Evolutionary conservation across 2,888 invertebrate genomes (phyloP), one percentile per base, ranked within the genome.

Genomic region (Netelia melanura): DNA sequence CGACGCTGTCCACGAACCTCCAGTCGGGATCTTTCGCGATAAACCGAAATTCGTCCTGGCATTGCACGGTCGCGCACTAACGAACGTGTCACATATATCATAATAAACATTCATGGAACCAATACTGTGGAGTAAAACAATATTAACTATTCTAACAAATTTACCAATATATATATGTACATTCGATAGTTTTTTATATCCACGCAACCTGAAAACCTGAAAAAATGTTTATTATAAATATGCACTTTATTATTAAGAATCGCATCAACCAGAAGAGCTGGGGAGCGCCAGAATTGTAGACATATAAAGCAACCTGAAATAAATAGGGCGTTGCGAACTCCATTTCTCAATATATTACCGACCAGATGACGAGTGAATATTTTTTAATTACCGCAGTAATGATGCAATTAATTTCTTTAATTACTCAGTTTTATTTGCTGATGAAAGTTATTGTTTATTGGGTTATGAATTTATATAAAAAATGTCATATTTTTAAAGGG

Each of bases 191-290:
- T 10, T 10, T 21, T 23, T 23, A n/a, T 21, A 79, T 23, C 3
- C 5, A 21, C 8, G 23, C 1, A 9, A 74, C 64, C 80, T 81
- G 81, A 84, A 84, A 74, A 65, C 72, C 81, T 84, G 84, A 0
- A 74, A 68, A n/a, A 84, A 74, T 23, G 6, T 65, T 6, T 54
- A 9, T 1, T 62, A 38, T 43, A 48, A 48, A 14, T 48, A 48
- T 14, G 14, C 10, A 14, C 14, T 48, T 48, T 14, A 3, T 14
- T 48, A 48, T 48, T 48, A 14, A 48, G 14, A 48, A 48, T 14
- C 48, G 14, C 3, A 48, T 48, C 14, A 14, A 14, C 14, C 48
- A 48, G 11, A 48, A 14, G 48, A 48, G 8, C 3, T 48, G 14
- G 0, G 10, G 14, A 48, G 11, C 3, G 48, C 11, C 48, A 48